A percentile compares a stretch with the other conserved stretches of the same genome.
Evolutionary conservation across 2,797 vertebrate species (phyloP).

Genomic region (Loris lydekkerianus): DNA sequence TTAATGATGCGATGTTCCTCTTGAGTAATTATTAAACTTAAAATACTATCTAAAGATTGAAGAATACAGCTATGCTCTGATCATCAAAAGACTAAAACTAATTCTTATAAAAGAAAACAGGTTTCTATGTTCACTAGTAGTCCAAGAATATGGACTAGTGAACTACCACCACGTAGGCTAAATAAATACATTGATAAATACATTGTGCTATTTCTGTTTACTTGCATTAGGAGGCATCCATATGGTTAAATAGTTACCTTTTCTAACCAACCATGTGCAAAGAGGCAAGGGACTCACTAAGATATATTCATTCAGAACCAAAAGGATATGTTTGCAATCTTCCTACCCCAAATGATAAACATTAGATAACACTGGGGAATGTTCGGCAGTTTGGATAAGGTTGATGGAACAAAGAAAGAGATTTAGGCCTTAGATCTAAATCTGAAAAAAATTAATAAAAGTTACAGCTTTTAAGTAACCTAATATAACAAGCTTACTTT

Average conservation of each 20-base stretch:
- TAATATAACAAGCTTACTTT: not conserved
- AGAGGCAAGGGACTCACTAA: not conserved
- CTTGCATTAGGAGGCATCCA: not conserved
- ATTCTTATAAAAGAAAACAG: not conserved
- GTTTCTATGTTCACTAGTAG: not conserved
- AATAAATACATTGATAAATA: not conserved
- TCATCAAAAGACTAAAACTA: constrained; percentile 35
- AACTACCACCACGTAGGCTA: not conserved
- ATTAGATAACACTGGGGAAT: not conserved
- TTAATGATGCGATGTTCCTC: not conserved
- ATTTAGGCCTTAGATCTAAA: constrained; percentile 37
- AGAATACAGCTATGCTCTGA: constrained; percentile 10
- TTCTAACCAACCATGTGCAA: not conserved
- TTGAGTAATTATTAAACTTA: constrained; percentile 25
- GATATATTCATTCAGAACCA: not conserved
- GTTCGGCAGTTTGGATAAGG: not conserved
- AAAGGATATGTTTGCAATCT: constrained; percentile 37
- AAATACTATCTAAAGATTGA: constrained; percentile 33
- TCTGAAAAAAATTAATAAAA: constrained; percentile 29
- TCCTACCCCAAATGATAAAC: constrained; percentile 23
- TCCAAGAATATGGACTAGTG: too few relatives aligned
- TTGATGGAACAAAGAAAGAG: not conserved
- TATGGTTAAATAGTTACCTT: constrained; percentile 59
- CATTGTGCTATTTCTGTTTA: not conserved
- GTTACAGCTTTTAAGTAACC: not conserved